These are phyloP conservation scores for Ascaphus truei DNA, from an alignment of 2,113 vertebrate genomes.

Conservation along the genomic window DNA sequence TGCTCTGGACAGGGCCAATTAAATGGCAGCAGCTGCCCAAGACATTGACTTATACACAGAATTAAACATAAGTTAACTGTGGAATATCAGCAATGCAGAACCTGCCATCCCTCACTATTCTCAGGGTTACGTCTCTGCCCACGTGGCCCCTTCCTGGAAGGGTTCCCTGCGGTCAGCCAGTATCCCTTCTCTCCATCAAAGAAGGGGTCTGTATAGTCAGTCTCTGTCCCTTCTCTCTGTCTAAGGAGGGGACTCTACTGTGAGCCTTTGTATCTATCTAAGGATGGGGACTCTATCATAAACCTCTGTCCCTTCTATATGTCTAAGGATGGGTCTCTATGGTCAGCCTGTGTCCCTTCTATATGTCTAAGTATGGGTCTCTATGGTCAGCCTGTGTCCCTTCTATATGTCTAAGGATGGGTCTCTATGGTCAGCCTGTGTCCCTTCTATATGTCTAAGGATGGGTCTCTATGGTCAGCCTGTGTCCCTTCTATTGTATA, in stretches of 20 bases:
- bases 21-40: conserved; percentile 27
- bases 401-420: too few relatives aligned
- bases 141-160: neutral
- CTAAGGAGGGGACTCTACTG: too few relatives aligned
- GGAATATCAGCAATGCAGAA: neutral
- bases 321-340: too few relatives aligned
- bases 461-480: too few relatives aligned
- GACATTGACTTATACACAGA: neutral
- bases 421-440: neutral
- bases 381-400: too few relatives aligned
- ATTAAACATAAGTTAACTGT: conserved; percentile 8
- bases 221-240: neutral
- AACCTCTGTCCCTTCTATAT: neutral
- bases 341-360: too few relatives aligned
- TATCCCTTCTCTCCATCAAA: neutral
- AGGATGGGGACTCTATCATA: neutral
- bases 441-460: neutral
- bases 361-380: too few relatives aligned
- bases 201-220: neutral
- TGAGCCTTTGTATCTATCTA: too few relatives aligned
- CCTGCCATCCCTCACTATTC: neutral
- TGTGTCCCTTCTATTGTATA: too few relatives aligned
- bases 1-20: conserved; percentile 24
- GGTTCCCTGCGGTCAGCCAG: neutral
- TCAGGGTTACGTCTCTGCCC: neutral